phyloP scores from a whole-genome alignment of 2,113 vertebrate genomes.

The Acanthochromis polyacanthus region DNA sequence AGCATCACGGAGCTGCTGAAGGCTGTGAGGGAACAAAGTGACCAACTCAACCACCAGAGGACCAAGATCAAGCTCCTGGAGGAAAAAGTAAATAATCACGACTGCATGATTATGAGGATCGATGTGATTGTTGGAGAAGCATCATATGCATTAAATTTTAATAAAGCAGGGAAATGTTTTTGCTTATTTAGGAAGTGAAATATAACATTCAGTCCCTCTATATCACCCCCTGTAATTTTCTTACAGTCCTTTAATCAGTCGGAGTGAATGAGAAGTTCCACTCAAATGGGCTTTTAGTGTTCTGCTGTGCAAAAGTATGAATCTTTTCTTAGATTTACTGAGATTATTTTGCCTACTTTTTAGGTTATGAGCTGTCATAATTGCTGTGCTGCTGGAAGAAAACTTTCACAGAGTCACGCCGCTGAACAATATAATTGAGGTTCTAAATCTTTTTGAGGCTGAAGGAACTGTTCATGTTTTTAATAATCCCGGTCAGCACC shows the following conservation, averaged over 20 bases:
- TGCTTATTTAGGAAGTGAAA: background rate
- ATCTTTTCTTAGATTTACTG: background rate
- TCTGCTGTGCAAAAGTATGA: background rate
- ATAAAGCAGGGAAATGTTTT: background rate
- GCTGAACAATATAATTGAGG: slow-evolving; percentile 10
- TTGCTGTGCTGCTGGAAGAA: slow-evolving; percentile 6
- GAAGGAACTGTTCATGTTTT: slow-evolving; percentile 7
- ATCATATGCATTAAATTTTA: background rate
- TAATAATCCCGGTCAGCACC: slow-evolving; percentile 12
- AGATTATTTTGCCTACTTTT: background rate
- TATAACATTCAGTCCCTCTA: background rate
- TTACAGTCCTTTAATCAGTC: background rate
- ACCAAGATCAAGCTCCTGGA: slow-evolving; percentile 81
- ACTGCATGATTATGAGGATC: background rate
- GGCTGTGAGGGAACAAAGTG: slow-evolving; percentile 78
- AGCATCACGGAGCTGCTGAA: slow-evolving; percentile 80
- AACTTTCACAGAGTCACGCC: background rate
- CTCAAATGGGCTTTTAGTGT: background rate
- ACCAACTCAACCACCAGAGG: slow-evolving; percentile 80
- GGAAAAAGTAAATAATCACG: slow-evolving; percentile 70
- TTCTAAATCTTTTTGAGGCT: slow-evolving; percentile 9
- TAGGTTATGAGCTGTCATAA: slow-evolving; percentile 21
- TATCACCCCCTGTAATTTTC: background rate
- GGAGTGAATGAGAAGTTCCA: background rate
- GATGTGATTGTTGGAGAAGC: background rate